Evolutionary conservation across 2,113 vertebrate species (phyloP), one percentile per base, ranked within the genome.

Genomic region (Poeciliopsis turrubarensis): DNA sequence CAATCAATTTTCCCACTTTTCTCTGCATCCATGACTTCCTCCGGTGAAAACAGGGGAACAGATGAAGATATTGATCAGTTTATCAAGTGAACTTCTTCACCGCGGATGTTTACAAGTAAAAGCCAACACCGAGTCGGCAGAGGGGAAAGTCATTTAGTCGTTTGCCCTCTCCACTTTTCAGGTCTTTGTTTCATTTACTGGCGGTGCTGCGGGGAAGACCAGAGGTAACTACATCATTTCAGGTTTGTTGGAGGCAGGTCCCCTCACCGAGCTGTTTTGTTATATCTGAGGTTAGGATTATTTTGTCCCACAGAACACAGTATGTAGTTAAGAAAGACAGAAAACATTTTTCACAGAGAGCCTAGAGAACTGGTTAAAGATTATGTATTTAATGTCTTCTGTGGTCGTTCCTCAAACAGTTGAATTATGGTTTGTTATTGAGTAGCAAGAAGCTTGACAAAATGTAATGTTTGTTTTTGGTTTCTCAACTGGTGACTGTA

Each of bases 101-200:
- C 51, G 44, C 10, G 66, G 57, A 60, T 72, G 77, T 72, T 84
- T 76, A 70, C 65, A 70, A 72, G 60, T 72, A 25, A 61, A 80
- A 85, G 76, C 75, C 85, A 89, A 83, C 65, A 82, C 44, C 57
- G 63, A 70, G 77, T 9, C 78, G 66, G 62, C 61, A 71, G 68
- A 76, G 82, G 81, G 26, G 82, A 75, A 83, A 68, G 54, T 73
- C 75, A 47, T 63, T 60, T 31, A 63, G 74, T 79, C 60, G 27
- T 73, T 64, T 65, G 78, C 79, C 75, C 78, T 79, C 61, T 61
- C 68, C 22, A 44, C 80, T 79, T 78, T 41, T 66, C 13, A 41
- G 75, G 61, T 86, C 81, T 67, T 82, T 80, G 79, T 80, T 87
- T 86, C 83, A 87, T 88, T 87, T 83, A 77, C 60, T 70, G 74